These are phyloP conservation scores for Ascidia mentula DNA, from an alignment of 23 tunicate genomes.

Conservation along the genomic window DNA sequence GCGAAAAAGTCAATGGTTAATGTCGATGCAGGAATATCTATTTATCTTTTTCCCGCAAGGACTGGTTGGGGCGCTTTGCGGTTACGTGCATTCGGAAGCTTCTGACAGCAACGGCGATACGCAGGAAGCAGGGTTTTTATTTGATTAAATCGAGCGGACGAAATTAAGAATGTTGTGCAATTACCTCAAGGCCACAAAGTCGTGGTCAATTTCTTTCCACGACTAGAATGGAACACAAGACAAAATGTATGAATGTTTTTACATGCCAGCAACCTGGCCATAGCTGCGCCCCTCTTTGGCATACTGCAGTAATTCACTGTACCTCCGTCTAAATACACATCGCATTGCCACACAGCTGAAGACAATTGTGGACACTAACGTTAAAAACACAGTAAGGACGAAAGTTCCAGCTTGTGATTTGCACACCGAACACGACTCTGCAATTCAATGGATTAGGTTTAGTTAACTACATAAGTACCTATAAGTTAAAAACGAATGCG, in stretches of 20 bases:
- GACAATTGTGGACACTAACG: slow-evolving; percentile 30
- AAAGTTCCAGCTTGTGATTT: slow-evolving; percentile 17
- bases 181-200: too few relatives aligned
- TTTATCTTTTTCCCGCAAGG: too few relatives aligned
- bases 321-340: slow-evolving; percentile 35
- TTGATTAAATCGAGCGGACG: too few relatives aligned
- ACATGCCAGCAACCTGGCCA: slow-evolving; percentile 44
- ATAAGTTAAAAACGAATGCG: too few relatives aligned
- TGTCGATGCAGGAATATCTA: neutral
- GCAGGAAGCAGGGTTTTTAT: too few relatives aligned
- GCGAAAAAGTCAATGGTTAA: neutral
- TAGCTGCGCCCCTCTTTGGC: slow-evolving; percentile 38
- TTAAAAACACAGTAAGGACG: slow-evolving; percentile 42
- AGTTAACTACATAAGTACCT: neutral
- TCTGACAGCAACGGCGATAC: too few relatives aligned
- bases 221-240: too few relatives aligned
- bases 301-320: slow-evolving; percentile 37
- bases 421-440: neutral
- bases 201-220: too few relatives aligned
- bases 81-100: too few relatives aligned
- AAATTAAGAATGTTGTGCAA: too few relatives aligned
- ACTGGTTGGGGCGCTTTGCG: too few relatives aligned
- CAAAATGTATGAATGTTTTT: neutral
- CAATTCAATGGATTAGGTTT: neutral
- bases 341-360: slow-evolving; percentile 26